A percentile compares a stretch with the other conserved stretches of the same genome.
phyloP scores from a whole-genome alignment of 2,797 vertebrate genomes.

The Acanthiza pusilla region DNA sequence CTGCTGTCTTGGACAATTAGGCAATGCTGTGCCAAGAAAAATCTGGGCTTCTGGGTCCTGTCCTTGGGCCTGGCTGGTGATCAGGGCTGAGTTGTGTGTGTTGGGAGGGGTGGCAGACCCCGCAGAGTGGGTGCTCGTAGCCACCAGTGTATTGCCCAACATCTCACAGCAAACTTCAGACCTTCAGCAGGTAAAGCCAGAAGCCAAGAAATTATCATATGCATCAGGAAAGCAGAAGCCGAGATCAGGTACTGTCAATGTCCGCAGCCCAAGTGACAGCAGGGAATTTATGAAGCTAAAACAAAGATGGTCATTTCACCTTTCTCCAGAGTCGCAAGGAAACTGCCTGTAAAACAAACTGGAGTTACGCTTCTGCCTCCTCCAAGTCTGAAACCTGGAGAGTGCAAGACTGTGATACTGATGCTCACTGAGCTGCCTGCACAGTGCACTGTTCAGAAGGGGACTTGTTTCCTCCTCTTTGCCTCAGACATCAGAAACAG shows the following conservation, averaged over 20 bases:
- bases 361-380: not conserved
- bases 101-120: not conserved
- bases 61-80: not conserved
- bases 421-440: not conserved
- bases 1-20: not conserved
- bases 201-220: not conserved
- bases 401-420: not conserved
- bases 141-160: not conserved
- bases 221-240: not conserved
- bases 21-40: not conserved
- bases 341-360: not conserved
- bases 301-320: not conserved
- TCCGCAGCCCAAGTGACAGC: not conserved
- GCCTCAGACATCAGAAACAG: not conserved
- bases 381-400: not conserved
- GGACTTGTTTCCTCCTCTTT: not conserved
- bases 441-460: not conserved
- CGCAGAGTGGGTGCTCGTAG: fast-evolving
- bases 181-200: not conserved
- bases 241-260: not conserved
- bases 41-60: not conserved
- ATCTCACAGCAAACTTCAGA: not conserved
- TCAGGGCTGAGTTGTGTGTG: not conserved
- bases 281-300: not conserved
- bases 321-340: not conserved